Evolutionary conservation across 1,140 invertebrate species (phyloP).

Genomic region (Bombus balteatus): DNA sequence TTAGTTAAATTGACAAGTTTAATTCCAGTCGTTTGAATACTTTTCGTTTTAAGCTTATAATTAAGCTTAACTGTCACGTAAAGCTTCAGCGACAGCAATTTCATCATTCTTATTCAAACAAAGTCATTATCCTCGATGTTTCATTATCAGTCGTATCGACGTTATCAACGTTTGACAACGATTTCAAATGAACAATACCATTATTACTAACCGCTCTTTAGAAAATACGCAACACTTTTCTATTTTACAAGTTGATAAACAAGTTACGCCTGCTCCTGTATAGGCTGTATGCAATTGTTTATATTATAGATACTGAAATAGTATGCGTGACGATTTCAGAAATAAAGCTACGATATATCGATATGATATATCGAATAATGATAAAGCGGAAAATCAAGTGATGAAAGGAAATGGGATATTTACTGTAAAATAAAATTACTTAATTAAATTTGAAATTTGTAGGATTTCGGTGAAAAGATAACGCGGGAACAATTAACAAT

Average conservation of each 20-base stretch:
- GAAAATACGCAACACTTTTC: neutral
- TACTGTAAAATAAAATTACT: neutral
- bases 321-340: neutral
- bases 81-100: neutral
- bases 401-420: neutral
- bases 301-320: neutral
- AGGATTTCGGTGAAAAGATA: neutral
- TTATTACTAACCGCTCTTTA: neutral
- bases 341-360: neutral
- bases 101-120: neutral
- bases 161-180: neutral
- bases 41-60: neutral
- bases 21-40: neutral
- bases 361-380: neutral
- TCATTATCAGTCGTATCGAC: neutral
- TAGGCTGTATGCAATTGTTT: neutral
- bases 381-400: neutral
- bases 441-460: neutral
- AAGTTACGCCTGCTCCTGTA: neutral
- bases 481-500: neutral
- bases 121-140: neutral
- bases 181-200: neutral
- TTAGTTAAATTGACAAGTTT: neutral
- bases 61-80: neutral
- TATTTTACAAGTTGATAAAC: neutral